A percentile compares a stretch with the other conserved stretches of the same genome.
phyloP scores from a whole-genome alignment of 1,140 invertebrate species.

The Caenorhabditis latens region DNA sequence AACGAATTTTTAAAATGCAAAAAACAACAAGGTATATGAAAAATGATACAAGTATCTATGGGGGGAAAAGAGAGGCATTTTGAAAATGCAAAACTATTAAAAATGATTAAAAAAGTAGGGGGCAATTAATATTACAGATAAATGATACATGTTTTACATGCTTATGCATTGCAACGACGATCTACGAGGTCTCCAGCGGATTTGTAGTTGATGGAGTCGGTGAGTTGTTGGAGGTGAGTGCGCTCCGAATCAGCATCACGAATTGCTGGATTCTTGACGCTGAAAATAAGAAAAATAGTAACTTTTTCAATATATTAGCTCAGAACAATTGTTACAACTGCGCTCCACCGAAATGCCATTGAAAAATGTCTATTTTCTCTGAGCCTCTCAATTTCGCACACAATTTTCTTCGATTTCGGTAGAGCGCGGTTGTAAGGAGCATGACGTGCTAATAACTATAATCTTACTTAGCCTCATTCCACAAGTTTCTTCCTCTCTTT shows the following conservation, averaged over 20 bases:
- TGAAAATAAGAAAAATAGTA: neutral
- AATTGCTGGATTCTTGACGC: neutral
- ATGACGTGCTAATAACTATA: too few species aligned
- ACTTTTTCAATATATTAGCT: neutral
- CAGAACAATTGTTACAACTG: too few species aligned
- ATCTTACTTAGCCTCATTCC: constrained; percentile 9
- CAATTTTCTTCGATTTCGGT: too few species aligned
- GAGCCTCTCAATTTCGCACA: too few species aligned
- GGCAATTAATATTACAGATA: neutral
- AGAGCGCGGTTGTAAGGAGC: too few species aligned
- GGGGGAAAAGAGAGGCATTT: too few species aligned
- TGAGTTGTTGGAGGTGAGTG: neutral
- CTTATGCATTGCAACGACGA: constrained; percentile 11
- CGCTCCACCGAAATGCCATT: too few species aligned
- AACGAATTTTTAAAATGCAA: too few species aligned
- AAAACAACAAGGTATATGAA: too few species aligned
- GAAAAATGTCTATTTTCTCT: too few species aligned
- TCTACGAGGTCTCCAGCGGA: neutral
- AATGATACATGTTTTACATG: neutral
- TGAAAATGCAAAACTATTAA: too few species aligned
- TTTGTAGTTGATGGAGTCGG: neutral
- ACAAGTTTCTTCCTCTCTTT: constrained; percentile 19
- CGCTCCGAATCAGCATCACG: neutral
- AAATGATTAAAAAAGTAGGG: neutral
- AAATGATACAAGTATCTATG: too few species aligned